Conservation (phyloP, 2,797 vertebrate genomes). For the Cirrhinus molitorella region DNA sequence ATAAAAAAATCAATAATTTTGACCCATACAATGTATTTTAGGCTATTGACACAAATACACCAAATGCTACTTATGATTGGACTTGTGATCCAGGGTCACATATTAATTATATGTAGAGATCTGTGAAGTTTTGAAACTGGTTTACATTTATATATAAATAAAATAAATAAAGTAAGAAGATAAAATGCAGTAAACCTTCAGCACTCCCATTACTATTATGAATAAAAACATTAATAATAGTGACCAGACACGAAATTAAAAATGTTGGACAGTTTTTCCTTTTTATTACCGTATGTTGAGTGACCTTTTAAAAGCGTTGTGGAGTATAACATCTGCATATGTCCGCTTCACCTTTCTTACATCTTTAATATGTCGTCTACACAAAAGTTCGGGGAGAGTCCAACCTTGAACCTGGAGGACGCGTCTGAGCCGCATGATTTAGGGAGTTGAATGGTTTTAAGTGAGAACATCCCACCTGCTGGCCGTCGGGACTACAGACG, state of each 20-base stretch:
- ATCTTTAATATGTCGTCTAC: slow-evolving; percentile 20
- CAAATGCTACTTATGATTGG: no score
- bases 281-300: slow-evolving; percentile 27
- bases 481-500: not conserved
- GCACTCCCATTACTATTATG: not conserved
- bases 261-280: slow-evolving; percentile 17
- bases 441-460: slow-evolving; percentile 5
- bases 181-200: not conserved
- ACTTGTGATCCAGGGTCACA: no score
- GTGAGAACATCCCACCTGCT: slow-evolving; percentile 15
- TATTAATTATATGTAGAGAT: no score
- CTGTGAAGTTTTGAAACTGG: not conserved
- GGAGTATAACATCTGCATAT: slow-evolving; percentile 15
- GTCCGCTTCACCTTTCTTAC: not conserved
- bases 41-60: no score
- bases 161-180: not conserved
- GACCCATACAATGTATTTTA: no score
- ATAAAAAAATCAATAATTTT: no score
- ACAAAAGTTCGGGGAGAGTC: not conserved
- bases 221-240: not conserved
- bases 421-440: not conserved
- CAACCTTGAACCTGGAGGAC: not conserved
- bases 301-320: slow-evolving; percentile 28
- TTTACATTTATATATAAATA: no score
- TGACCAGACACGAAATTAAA: slow-evolving; percentile 14